phyloP scores from a whole-genome alignment of 1,140 invertebrate species.

The Heterodera schachtii region DNA sequence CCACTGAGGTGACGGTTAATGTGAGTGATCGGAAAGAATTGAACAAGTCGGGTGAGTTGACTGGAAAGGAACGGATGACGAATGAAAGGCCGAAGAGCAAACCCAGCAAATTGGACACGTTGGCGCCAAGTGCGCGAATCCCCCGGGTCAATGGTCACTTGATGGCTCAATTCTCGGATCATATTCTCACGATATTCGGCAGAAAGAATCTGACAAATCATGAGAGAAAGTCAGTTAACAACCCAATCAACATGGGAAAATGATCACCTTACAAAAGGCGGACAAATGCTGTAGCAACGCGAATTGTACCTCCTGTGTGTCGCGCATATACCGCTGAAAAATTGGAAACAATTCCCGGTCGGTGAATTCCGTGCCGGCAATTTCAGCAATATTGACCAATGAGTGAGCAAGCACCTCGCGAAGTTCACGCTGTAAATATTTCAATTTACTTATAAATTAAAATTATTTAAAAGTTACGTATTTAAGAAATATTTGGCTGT shows the following conservation, averaged over 20 bases:
- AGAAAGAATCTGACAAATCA: slow-evolving; percentile 30
- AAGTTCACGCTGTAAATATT: slow-evolving; percentile 16
- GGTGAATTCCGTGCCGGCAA: slow-evolving; percentile 27
- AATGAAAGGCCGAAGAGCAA: slow-evolving; percentile 6
- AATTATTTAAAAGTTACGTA: not conserved
- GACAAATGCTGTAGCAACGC: slow-evolving; percentile 25
- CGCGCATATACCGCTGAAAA: slow-evolving; percentile 35
- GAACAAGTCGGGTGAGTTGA: slow-evolving; percentile 24
- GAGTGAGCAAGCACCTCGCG: slow-evolving; percentile 19
- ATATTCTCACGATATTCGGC: slow-evolving; percentile 23
- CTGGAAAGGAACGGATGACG: slow-evolving; percentile 20
- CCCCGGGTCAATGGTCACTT: slow-evolving; percentile 28
- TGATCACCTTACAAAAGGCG: slow-evolving; percentile 29
- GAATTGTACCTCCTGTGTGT: slow-evolving; percentile 32
- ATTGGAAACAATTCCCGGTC: slow-evolving; percentile 33
- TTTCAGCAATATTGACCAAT: slow-evolving; percentile 10
- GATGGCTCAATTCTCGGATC: slow-evolving; percentile 27
- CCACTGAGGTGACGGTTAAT: slow-evolving; percentile 38
- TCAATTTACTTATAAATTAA: not conserved
- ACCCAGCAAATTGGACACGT: slow-evolving; percentile 36
- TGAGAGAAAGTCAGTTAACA: too few relatives aligned
- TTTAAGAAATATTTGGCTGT: slow-evolving; percentile 1
- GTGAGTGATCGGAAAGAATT: slow-evolving; percentile 14
- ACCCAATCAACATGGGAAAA: not conserved
- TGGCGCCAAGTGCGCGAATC: slow-evolving; percentile 22